Conservation (phyloP, 2,888 invertebrate genomes). For the Melieria crassipennis region DNA sequence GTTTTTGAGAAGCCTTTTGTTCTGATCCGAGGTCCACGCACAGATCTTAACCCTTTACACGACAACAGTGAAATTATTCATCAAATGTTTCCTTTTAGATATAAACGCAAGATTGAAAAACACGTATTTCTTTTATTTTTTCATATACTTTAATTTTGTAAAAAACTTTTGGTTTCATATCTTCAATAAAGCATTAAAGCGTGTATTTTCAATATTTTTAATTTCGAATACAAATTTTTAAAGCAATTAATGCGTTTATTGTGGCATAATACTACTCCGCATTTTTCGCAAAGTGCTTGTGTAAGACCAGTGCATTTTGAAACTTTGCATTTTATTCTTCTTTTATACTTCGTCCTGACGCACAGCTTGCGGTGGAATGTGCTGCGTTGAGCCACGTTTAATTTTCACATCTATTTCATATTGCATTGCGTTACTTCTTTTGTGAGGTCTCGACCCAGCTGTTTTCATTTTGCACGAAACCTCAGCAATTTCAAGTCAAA, state of each 20-base stretch:
- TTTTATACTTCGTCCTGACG: constrained; percentile 27
- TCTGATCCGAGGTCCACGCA: too few relatives aligned
- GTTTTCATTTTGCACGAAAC: constrained; percentile 24
- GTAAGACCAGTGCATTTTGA: constrained; percentile 25
- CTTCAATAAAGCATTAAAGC: too few relatives aligned
- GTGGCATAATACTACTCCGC: not conserved
- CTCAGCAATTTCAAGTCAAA: constrained; percentile 32
- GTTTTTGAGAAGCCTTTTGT: too few relatives aligned
- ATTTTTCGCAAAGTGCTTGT: too few relatives aligned
- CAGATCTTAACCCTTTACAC: too few relatives aligned
- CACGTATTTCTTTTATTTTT: not conserved
- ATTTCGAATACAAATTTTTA: not conserved
- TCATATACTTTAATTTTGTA: not conserved
- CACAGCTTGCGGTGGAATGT: constrained; percentile 30
- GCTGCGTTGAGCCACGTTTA: constrained; percentile 31
- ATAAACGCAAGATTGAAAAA: not conserved
- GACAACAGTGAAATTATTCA: too few relatives aligned
- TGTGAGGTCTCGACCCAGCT: constrained; percentile 12
- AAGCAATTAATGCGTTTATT: not conserved
- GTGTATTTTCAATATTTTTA: not conserved
- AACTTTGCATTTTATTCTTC: constrained; percentile 27
- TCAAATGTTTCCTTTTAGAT: too few relatives aligned
- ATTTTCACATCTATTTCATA: constrained; percentile 44
- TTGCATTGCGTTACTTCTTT: constrained; percentile 17
- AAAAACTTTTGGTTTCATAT: too few relatives aligned